Evolutionary conservation across 92 coral and sea anemone genomes (phyloP), one percentile per base, ranked within the genome.

Genomic region (Epizoanthus ramosus): DNA sequence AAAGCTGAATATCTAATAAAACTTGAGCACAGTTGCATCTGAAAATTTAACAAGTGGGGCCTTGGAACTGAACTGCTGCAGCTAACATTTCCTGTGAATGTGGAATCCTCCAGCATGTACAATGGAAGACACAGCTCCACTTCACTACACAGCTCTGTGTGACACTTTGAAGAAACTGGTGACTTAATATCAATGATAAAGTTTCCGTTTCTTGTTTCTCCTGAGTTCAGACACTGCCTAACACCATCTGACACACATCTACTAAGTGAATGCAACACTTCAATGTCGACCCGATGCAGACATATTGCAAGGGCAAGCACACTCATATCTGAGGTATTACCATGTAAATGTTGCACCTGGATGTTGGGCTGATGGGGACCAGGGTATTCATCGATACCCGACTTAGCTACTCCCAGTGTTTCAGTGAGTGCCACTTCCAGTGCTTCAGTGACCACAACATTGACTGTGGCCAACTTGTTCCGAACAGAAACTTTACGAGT

Each of bases 71-170:
- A 28, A 67, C 23, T 22, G n/a, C 18, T 3, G 10, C 25, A 2
- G 14, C 28, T 33, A 56, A 18, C 33, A 4, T 14, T 33, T 16
- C 21, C 47, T 17, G 23, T 67, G 72, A 25, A 3, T 0, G 37
- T 33, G 3, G 33, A 19, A 8, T 28, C 60, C 28, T 8, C 53
- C 0, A 65, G n/a, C 71, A 77, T 21, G 59, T 59, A 41, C 43
- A 77, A 45, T 21, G 82, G 71, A 19, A 77, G 71, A 61, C 17
- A 31, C 43, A 77, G 71, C 66, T 39, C 71, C 18, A 77, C 6
- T 13, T 77, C 82, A 43, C 24, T 61, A 21, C 71, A 60, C 57
- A 63, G 41, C 39, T 33, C 15, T 57, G 63, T 61, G 71, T 6
- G 6, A 13, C 70, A 61, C 35, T 41, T 61, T 14, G 24, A 1